Evolutionary conservation across 2,888 invertebrate genomes (phyloP).

Genomic region (Odontocerum albicorne): DNA sequence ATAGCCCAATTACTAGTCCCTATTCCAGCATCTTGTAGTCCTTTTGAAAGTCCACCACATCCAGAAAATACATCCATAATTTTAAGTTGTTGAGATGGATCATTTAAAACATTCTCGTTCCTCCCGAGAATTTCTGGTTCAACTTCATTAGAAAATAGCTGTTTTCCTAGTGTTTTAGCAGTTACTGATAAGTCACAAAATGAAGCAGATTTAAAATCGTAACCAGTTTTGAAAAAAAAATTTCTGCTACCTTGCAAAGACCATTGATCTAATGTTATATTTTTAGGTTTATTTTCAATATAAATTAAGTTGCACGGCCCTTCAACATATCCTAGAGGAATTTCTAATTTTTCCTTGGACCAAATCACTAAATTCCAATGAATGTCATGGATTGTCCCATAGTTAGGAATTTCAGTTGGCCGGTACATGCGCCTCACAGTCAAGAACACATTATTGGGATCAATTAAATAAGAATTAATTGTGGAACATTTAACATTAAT

Average conservation of each 20-base stretch:
- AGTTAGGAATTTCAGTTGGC: constrained; percentile 49
- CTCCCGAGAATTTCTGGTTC: neutral
- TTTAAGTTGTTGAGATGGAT: neutral
- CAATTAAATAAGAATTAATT: constrained; percentile 27
- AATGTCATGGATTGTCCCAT: constrained; percentile 39
- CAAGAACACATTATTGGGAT: constrained; percentile 43
- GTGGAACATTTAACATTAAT: constrained; percentile 7
- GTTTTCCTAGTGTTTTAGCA: no score
- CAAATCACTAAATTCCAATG: constrained; percentile 38
- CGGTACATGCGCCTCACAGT: constrained; percentile 47
- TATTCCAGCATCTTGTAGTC: constrained; percentile 44
- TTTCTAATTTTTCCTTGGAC: constrained; percentile 41
- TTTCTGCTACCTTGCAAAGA: constrained; percentile 43
- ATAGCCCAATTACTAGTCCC: constrained; percentile 55
- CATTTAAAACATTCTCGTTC: neutral
- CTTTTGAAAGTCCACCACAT: constrained; percentile 56
- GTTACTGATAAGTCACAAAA: neutral
- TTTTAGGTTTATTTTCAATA: constrained; percentile 43
- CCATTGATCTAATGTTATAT: constrained; percentile 40
- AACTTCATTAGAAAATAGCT: neutral
- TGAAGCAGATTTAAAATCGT: constrained; percentile 38
- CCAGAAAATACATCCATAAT: constrained; percentile 55
- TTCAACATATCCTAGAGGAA: constrained; percentile 40
- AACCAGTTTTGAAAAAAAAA: constrained; percentile 50
- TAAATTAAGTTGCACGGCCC: constrained; percentile 48